Percentiles rank a stretch among this genome's conserved stretches.
These are phyloP conservation scores for Proisotoma minuta DNA, from an alignment of 2,888 invertebrate species.

Conservation along the genomic window DNA sequence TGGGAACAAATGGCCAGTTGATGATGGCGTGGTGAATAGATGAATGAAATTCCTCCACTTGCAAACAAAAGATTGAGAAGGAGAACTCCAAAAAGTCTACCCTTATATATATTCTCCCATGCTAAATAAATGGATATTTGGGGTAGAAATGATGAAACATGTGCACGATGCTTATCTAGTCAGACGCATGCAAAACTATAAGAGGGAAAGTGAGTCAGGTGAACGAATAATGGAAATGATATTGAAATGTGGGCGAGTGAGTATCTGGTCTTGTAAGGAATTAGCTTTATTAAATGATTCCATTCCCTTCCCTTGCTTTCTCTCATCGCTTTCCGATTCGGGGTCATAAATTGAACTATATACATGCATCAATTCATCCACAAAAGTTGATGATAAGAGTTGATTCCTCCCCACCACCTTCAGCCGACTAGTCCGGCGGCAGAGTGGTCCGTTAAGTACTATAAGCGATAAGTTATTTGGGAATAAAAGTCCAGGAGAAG, in stretches of 20 bases:
- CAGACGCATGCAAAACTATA: not conserved
- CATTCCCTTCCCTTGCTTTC: not conserved
- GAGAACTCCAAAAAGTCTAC: no score
- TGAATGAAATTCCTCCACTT: no score
- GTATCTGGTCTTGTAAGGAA: conserved; percentile 7
- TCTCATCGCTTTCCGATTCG: not conserved
- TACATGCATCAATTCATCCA: not conserved
- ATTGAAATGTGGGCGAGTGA: conserved; percentile 13
- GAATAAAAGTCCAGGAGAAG: not conserved
- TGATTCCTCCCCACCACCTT: not conserved
- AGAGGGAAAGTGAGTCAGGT: not conserved
- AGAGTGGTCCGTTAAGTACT: no score
- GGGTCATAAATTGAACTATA: conserved; percentile 7
- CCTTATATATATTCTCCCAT: no score
- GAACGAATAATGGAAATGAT: conserved; percentile 6
- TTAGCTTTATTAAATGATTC: conserved; percentile 18
- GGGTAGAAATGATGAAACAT: no score
- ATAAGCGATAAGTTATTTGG: not conserved
- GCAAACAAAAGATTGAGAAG: no score
- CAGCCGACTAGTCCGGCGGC: not conserved
- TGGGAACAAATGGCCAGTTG: no score
- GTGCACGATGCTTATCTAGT: not conserved
- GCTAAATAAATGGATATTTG: no score
- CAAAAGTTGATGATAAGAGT: no score
- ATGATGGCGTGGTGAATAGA: no score